phyloP scores from a whole-genome alignment of 2,888 invertebrate genomes.

The Strigamia maritima region DNA sequence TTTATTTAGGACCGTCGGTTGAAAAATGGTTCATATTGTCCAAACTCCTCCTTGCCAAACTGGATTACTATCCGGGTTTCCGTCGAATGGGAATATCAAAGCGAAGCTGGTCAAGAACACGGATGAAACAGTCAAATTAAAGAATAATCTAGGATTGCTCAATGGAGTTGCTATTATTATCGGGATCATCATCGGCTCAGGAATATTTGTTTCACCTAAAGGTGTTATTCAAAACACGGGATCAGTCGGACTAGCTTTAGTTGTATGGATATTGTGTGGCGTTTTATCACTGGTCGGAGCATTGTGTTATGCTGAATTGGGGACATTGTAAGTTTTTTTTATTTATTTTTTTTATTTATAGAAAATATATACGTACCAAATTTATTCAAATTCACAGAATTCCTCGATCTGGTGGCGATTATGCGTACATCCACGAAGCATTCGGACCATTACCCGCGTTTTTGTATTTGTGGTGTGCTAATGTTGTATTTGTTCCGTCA shows the following conservation, averaged over 20 bases:
- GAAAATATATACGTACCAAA: not conserved
- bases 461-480: conserved; percentile 88
- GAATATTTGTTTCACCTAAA: conserved; percentile 91
- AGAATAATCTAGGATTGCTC: conserved; percentile 77
- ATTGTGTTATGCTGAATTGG: conserved; percentile 93
- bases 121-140: conserved; percentile 61
- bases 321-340: no score
- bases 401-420: conserved; percentile 71
- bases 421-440: conserved; percentile 82
- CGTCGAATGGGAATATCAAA: not conserved
- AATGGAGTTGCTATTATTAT: conserved; percentile 94
- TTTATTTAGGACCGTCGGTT: no score
- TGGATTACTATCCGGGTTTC: not conserved
- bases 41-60: not conserved
- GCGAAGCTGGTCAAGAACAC: not conserved
- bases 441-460: conserved; percentile 88
- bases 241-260: conserved; percentile 80
- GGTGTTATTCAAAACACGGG: conserved; percentile 79
- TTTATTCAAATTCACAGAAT: not conserved
- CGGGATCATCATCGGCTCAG: conserved; percentile 89
- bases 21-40: not conserved
- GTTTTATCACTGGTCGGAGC: conserved; percentile 87
- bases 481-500: conserved; percentile 86
- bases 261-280: conserved; percentile 87
- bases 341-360: not conserved